Conservation (phyloP, 2,888 invertebrate species). For the Cybosia mesomella region DNA sequence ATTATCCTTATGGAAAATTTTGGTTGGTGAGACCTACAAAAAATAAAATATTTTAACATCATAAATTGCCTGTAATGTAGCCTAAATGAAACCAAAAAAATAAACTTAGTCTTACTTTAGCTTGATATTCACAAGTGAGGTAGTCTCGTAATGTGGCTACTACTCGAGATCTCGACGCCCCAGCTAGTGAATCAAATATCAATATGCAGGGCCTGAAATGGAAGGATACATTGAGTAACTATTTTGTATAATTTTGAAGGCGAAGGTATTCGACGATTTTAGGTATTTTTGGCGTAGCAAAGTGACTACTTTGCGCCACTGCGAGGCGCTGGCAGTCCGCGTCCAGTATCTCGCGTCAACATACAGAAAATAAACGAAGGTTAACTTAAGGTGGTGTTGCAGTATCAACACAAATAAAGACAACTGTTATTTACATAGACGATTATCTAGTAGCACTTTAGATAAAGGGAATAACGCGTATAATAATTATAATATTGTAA, state of each 20-base stretch:
- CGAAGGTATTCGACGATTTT: no score
- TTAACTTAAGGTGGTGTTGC: no score
- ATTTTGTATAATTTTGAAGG: constrained; percentile 1
- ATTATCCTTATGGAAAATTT: constrained; percentile 92
- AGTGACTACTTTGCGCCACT: no score
- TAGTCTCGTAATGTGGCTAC: constrained; percentile 97
- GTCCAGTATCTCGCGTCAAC: no score
- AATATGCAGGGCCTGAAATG: constrained; percentile 95
- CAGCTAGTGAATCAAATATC: constrained; percentile 97
- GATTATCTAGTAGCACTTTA: no score
- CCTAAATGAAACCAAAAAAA: neutral
- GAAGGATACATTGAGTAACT: constrained; percentile 30
- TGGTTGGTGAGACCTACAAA: constrained; percentile 86
- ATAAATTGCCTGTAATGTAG: neutral
- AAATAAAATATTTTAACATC: constrained; percentile 14
- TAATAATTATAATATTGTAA: no score
- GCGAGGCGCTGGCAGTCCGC: no score
- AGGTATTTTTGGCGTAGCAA: no score
- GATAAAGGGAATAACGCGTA: no score
- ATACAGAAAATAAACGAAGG: no score
- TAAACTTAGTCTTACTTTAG: constrained; percentile 85
- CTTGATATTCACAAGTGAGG: constrained; percentile 94
- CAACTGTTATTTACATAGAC: no score
- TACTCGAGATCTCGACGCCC: constrained; percentile 93
- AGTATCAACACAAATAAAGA: no score